Evolutionary conservation across 2,888 invertebrate genomes (phyloP), one percentile per base, ranked within the genome.

Genomic region (Cordilura impudica): DNA sequence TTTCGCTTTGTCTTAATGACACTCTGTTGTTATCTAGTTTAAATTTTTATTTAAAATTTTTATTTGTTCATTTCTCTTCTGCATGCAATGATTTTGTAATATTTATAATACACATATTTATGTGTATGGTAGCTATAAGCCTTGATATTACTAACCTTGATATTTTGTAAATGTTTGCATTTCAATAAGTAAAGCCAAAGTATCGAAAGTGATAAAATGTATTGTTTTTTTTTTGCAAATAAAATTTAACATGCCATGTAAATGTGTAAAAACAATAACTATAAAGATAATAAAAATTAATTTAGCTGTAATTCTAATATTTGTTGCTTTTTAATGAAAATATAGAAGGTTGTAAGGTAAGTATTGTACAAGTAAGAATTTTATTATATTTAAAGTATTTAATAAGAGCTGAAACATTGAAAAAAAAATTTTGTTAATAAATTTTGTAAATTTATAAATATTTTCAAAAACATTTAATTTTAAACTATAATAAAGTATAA

Each of bases 101-200:
- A 5, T 56, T 63, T 26, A 43, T n/a, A n/a, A n/a, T n/a, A n/a
- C n/a, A n/a, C n/a, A n/a, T n/a, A n/a, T n/a, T n/a, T n/a, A n/a
- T n/a, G n/a, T n/a, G 26, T 53, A 29, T 21, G 7, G 29, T 73
- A 63, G 18, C 12, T 31, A 65, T 75, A 51, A 45, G 29, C 8
- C 21, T 60, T 49, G 12, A 54, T 23, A 39, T 71, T 19, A 29
- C 7, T 16, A 53, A 58, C 6, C 19, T 12, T 35, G 12, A 12
- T 35, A 35, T 35, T 72, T 54, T 54, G 16, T 47, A n/a, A 35
- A 49, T 47, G 61, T 65, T 56, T 54, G 29, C 56, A 39, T 65
- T 35, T n/a, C 45, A 60, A 60, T 53, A 56, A 56, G 35, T 51
- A 29, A 56, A 63, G 49, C 75, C 69, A 70, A 70, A 70, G 63